Evolutionary conservation across 2,113 vertebrate species (phyloP), one percentile per base, ranked within the genome.

Genomic region (Thryonomys swinderianus): DNA sequence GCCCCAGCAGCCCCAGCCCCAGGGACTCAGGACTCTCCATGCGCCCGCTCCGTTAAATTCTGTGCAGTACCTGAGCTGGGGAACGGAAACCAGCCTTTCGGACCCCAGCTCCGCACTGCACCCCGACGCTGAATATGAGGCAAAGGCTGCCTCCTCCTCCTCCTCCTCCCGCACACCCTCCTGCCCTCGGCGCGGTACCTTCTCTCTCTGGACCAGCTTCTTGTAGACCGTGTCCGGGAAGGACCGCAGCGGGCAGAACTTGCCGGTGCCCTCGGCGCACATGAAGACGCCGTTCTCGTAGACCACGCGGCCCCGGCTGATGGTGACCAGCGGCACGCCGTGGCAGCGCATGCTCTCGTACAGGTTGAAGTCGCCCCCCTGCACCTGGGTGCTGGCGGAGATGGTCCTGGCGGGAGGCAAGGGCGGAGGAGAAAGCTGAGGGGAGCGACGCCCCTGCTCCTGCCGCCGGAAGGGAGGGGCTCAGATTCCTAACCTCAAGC

Each of bases 121-220:
- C 25, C 45, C 91, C 57, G 34, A 37, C 18, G 4, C 25, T 11
- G 16, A 11, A 27, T 0, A 18, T 27, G 20, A 5, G 57, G 67
- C 78, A 27, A 64, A 66, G n/a, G 37, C 32, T 51, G 4, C 30
- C 12, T 37, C 32, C n/a, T 27, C 25, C 73, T 48, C 66, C 37
- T 20, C 16, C 53, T 10, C n/a, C n/a, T n/a, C n/a, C 48, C 10
- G 10, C 25, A 14, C 27, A 2, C 11, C 42, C 1, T 59, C 61
- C 45, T 42, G 13, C 3, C 32, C 0, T 0, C 0, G 0, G 7
- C 30, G 0, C 5, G 16, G 5, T 97, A 99, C 99, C 99, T 99
- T 99, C 98, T 99, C 99, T 92, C 99, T 98, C 98, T 99, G 99
- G 82, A 99, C 99, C 98, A 99, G 99, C 97, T 99, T 99, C 99